Base-by-base conservation (phyloP, 1,140 invertebrate species). In the Eupristina koningsbergeri region DNA sequence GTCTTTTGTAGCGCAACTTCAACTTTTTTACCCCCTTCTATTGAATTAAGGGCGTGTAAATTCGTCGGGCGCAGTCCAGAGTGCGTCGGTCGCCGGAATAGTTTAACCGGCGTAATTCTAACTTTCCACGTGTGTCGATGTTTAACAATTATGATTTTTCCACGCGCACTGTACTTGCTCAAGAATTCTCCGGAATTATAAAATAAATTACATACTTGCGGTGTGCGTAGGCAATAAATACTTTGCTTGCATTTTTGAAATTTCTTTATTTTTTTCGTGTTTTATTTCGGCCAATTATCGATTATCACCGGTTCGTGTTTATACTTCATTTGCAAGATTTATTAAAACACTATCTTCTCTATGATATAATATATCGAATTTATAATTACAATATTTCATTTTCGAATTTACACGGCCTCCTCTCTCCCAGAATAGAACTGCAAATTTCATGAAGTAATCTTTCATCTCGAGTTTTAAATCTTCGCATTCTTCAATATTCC, bases 401-500 rank as follows among this genome's bases (percentile, higher is more conserved):
- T 22, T 29, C 13, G 11, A 69, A 69, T 69, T 69, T 69, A 69
- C 26, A 69, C 8, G 1, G 3, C 19, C 13, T 13, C 39, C 41
- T 22, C 67, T n/a, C n/a, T 73, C 39, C 9, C 7, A 29, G 73
- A 22, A 41, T 41, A 31, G 13, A 50, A 75, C n/a, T 50, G 47
- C 19, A 75, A 75, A 41, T 75, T 75, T 50, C 34, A 75, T 53
- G 41, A 53, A 31, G 73, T 22, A 75, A 75, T 75, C 45, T 50
- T 47, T 75, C 41, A 53, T 75, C 45, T 41, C 17, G 17, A 61
- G n/a, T 76, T 53, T 58, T 58, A 76, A 53, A 76, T 34, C 29
- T 53, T 61, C n/a, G n/a, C 31, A 61, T 58, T 36, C 74, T 76
- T 47, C 74, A 76, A 76, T 76, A 76, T 58, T 58, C 31, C n/a